Conservation (phyloP, 2,113 vertebrate genomes). For the Heloderma charlesbogerti region DNA sequence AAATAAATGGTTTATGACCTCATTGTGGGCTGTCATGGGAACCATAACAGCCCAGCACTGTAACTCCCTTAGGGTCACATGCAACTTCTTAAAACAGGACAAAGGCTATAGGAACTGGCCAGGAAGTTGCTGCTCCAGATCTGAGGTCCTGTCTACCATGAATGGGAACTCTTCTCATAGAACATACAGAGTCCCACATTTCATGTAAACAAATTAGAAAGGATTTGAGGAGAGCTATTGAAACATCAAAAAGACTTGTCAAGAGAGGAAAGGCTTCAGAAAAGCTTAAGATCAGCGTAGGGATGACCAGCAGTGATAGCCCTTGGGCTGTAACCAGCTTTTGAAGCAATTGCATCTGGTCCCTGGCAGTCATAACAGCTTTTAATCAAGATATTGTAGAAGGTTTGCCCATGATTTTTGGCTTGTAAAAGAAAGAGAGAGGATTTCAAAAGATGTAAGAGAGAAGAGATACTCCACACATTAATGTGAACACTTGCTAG, state of each 20-base stretch:
- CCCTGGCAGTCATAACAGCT: no score
- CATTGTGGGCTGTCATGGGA: not conserved
- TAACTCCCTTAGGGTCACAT: not conserved
- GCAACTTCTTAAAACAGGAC: not conserved
- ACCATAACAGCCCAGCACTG: not conserved
- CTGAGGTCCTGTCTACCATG: not conserved
- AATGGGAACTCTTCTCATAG: not conserved
- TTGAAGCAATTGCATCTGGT: not conserved
- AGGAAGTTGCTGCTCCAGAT: not conserved
- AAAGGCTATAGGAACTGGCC: not conserved
- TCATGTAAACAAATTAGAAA: not conserved
- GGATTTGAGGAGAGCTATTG: not conserved
- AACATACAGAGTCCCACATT: not conserved
- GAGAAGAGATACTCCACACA: not conserved
- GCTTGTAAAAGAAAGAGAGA: no score
- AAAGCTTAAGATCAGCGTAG: not conserved
- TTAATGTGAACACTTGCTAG: not conserved
- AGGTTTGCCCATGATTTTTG: not conserved
- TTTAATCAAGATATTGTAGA: not conserved
- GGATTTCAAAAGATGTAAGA: not conserved
- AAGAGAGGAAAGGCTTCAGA: not conserved
- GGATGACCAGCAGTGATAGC: not conserved
- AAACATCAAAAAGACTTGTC: not conserved
- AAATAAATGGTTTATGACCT: not conserved
- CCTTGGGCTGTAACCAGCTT: not conserved